Conservation (phyloP, 2,797 vertebrate genomes). For the Pipistrellus kuhlii region DNA sequence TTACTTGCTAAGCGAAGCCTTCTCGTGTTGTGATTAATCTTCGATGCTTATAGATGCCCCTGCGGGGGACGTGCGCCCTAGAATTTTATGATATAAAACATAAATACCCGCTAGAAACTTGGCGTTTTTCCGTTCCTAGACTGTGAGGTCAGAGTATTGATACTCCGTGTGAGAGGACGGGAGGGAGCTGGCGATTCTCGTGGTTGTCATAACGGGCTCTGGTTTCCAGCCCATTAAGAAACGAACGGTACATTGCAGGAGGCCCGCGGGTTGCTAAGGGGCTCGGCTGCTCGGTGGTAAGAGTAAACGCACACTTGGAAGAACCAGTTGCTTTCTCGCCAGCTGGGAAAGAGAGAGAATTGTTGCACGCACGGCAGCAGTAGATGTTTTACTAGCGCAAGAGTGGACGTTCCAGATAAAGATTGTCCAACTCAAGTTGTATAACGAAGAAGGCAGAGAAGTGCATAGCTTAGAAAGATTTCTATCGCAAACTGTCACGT, state of each 20-base stretch:
- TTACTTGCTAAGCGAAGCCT: conserved; percentile 46
- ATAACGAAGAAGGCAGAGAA: not conserved
- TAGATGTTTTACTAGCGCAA: not conserved
- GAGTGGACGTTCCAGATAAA: conserved; percentile 8
- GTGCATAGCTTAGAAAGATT: conserved; percentile 5
- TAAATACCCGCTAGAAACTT: conserved; percentile 6
- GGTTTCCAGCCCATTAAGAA: conserved; percentile 20
- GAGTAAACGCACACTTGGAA: conserved; percentile 36
- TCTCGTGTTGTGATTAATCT: conserved; percentile 57
- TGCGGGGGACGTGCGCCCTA: conserved; percentile 4
- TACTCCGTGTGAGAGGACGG: not conserved
- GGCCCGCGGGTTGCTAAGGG: not conserved
- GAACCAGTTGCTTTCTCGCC: conserved; percentile 43
- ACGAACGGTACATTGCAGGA: not conserved
- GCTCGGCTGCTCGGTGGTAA: not conserved
- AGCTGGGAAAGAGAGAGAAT: conserved; percentile 12
- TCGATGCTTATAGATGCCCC: not conserved
- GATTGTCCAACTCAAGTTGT: conserved; percentile 25
- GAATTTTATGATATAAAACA: not conserved
- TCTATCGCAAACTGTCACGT: not conserved
- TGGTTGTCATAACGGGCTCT: not conserved
- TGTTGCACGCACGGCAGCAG: not conserved
- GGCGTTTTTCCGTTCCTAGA: conserved; percentile 2
- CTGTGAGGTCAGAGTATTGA: not conserved
- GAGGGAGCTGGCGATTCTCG: not conserved